These are phyloP conservation scores for Nematostella vectensis DNA, from an alignment of 92 coral and sea anemone species.

Conservation along the genomic window DNA sequence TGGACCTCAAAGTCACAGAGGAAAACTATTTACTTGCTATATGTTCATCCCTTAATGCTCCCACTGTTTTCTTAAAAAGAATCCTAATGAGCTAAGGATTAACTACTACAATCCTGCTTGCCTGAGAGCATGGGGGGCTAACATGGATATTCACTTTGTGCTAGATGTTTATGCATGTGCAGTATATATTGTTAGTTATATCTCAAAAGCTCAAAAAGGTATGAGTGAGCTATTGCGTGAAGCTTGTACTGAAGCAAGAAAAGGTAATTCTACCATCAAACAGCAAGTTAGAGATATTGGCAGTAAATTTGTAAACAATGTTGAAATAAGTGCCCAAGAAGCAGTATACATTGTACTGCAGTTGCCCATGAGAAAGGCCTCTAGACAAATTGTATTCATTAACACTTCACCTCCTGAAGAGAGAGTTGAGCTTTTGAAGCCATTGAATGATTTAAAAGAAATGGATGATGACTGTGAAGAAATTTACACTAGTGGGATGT, in stretches of 20 bases:
- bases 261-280: conserved; percentile 20
- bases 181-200: no score
- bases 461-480: no score
- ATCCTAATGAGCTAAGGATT: conserved; percentile 42
- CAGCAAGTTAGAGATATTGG: conserved; percentile 48
- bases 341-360: no score
- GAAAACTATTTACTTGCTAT: no score
- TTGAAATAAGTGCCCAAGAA: conserved; percentile 76
- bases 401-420: conserved; percentile 55
- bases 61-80: conserved; percentile 45
- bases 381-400: conserved; percentile 46
- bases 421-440: conserved; percentile 29
- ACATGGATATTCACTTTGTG: conserved; percentile 56
- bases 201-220: conserved; percentile 63
- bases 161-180: conserved; percentile 57
- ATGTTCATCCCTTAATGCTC: conserved; percentile 12
- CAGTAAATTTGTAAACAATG: conserved; percentile 49
- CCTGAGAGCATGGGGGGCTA: no score
- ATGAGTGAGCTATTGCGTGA: conserved; percentile 47
- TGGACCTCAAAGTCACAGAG: conserved; percentile 28
- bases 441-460: conserved; percentile 25
- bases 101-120: conserved; percentile 31
- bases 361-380: conserved; percentile 37
- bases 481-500: conserved; percentile 43
- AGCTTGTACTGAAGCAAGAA: conserved; percentile 38